A percentile compares a stretch with the other conserved stretches of the same genome.
phyloP scores from a whole-genome alignment of 2,797 vertebrate genomes.

The Luscinia megarhynchos region DNA sequence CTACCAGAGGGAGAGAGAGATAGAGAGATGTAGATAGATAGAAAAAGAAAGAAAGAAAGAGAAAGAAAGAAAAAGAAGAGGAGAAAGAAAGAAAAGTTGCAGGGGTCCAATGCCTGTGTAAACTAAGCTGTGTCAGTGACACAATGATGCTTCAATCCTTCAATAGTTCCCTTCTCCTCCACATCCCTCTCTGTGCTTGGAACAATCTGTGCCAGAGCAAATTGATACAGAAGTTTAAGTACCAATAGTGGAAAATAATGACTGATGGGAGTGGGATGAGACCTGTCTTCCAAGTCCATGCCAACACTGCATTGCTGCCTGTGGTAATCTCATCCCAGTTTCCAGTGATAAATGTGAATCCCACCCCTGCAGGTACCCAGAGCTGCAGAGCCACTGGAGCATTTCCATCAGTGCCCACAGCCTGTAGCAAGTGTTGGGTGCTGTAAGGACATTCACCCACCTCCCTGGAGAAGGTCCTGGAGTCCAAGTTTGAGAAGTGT shows the following conservation, averaged over 20 bases:
- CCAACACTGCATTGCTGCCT: background rate
- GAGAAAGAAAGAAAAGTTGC: no score
- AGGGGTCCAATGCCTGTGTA: background rate
- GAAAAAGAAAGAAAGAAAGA: background rate
- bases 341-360: background rate
- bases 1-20: background rate
- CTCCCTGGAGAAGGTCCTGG: background rate
- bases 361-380: background rate
- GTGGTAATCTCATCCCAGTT: background rate
- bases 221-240: background rate
- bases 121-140: background rate
- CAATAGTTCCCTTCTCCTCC: background rate
- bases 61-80: accelerated
- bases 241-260: background rate
- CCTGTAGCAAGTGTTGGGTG: background rate
- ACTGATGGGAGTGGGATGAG: background rate
- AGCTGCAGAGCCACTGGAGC: background rate
- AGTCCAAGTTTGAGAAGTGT: background rate
- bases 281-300: background rate
- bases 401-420: background rate
- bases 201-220: background rate
- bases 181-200: background rate
- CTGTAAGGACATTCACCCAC: background rate
- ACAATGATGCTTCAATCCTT: background rate
- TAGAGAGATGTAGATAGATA: no score